phyloP scores from a whole-genome alignment of 2,888 invertebrate species.

The Lochmaea capreae region DNA sequence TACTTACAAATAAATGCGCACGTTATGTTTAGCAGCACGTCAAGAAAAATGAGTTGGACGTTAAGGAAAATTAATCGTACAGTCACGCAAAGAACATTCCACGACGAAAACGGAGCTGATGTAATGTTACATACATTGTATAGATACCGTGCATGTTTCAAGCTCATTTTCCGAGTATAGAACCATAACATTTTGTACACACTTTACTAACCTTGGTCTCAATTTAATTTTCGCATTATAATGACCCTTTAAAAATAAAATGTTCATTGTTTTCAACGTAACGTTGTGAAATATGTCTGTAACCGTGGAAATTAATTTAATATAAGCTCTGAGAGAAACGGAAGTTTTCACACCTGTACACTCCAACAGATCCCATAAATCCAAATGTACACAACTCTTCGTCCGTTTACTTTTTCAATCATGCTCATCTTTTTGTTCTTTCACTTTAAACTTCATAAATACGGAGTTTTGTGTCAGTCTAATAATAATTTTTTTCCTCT shows the following conservation, averaged over 20 bases:
- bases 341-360: no score
- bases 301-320: not conserved
- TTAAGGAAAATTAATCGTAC: not conserved
- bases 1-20: not conserved
- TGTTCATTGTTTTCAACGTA: not conserved
- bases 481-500: no score
- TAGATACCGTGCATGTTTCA: not conserved
- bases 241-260: not conserved
- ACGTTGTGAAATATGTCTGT: no score
- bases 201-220: not conserved
- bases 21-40: not conserved
- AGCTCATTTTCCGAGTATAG: not conserved
- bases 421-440: no score
- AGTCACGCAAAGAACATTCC: not conserved
- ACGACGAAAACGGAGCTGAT: not conserved
- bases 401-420: no score
- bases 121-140: not conserved
- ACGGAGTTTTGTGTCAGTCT: no score
- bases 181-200: not conserved
- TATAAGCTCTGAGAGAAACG: no score
- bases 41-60: not conserved
- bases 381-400: no score
- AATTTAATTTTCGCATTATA: not conserved
- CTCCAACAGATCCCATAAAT: no score
- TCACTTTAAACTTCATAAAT: no score